Evolutionary conservation across 1,140 invertebrate genomes (phyloP).

Genomic region (Cydia splendana): DNA sequence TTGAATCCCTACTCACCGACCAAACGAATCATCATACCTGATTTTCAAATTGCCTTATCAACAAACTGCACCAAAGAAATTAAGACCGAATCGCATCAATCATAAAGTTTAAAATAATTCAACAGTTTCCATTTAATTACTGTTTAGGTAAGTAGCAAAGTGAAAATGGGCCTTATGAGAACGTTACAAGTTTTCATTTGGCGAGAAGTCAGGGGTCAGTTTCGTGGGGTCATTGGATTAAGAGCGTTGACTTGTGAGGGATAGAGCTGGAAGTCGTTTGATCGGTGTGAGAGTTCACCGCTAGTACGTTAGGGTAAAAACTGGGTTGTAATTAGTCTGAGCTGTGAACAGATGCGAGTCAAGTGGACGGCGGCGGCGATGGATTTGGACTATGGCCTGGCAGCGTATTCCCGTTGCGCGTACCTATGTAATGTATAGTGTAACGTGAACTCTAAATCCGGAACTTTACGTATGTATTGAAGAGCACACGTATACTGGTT

Average conservation of each 20-base stretch:
- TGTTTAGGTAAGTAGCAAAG: constrained; percentile 1
- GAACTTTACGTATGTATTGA: no score
- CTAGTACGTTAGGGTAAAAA: constrained; percentile 46
- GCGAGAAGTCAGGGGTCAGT: background rate
- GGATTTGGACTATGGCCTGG: constrained; percentile 15
- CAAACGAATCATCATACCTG: constrained; percentile 17
- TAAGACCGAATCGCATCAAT: background rate
- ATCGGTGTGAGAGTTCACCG: constrained; percentile 19
- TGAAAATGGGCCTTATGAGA: constrained; percentile 4
- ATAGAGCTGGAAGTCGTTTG: constrained; percentile 45
- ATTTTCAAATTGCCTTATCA: background rate
- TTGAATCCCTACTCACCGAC: constrained; percentile 16
- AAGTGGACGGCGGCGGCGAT: constrained; percentile 42
- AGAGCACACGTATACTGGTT: no score
- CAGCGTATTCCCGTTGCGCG: background rate
- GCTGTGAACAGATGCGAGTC: constrained; percentile 53
- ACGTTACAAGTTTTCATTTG: constrained; percentile 27
- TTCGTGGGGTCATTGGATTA: background rate
- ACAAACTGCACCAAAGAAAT: background rate
- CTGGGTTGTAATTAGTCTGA: constrained; percentile 65
- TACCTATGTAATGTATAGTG: background rate
- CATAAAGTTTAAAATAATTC: constrained; percentile 12
- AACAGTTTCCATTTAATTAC: constrained; percentile 21
- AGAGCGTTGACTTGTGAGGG: background rate
- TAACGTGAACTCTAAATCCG: no score